phyloP scores from a whole-genome alignment of 2,888 invertebrate genomes.

The Hylaea fasciaria region DNA sequence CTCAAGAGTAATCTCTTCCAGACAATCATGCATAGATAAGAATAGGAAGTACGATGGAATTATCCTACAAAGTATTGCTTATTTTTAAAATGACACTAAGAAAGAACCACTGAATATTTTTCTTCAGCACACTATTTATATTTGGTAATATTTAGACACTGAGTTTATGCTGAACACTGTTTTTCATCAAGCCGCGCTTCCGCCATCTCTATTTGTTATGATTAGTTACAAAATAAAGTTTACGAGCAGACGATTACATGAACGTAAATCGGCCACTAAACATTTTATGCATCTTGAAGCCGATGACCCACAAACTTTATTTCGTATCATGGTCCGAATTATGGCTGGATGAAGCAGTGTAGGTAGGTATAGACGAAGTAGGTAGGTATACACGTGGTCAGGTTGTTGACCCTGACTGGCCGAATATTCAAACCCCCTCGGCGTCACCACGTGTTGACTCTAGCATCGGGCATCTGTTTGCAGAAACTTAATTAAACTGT shows the following conservation, averaged over 20 bases:
- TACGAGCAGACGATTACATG: conserved; percentile 25
- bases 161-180: not conserved
- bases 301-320: conserved; percentile 43
- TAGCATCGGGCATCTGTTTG: conserved; percentile 47
- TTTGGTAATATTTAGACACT: not conserved
- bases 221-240: conserved; percentile 10
- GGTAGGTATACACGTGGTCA: conserved; percentile 58
- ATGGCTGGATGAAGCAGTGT: conserved; percentile 58
- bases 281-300: conserved; percentile 22
- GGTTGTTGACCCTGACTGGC: conserved; percentile 63
- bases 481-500: conserved; percentile 47
- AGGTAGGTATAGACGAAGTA: conserved; percentile 27
- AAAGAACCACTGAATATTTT: too few relatives aligned
- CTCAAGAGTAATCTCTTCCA: too few relatives aligned
- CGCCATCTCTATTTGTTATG: conserved; percentile 17
- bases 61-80: too few relatives aligned
- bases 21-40: too few relatives aligned
- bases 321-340: conserved; percentile 48
- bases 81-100: too few relatives aligned
- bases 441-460: conserved; percentile 56
- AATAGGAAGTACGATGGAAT: too few relatives aligned
- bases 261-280: conserved; percentile 17
- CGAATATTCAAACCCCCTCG: conserved; percentile 63
- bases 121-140: too few relatives aligned
- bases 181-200: conserved; percentile 18